These are phyloP conservation scores for Myotis pilosus DNA, from an alignment of 2,797 vertebrate species.

Conservation along the genomic window DNA sequence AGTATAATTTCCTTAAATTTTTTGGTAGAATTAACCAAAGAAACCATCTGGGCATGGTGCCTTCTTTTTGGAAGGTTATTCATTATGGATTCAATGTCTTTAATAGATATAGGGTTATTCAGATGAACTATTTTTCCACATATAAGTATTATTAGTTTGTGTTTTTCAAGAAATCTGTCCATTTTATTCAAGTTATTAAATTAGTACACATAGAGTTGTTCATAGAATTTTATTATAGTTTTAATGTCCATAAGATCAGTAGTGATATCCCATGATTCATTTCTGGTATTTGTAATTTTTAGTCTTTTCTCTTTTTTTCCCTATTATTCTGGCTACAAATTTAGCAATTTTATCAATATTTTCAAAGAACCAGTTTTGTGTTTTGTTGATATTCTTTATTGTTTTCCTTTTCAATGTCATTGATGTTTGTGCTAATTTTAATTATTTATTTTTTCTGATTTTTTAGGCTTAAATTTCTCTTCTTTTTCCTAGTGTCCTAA, in stretches of 20 bases:
- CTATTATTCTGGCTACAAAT: not conserved
- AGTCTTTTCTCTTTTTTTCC: too few species aligned
- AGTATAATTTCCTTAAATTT: conserved; percentile 16
- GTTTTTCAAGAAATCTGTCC: not conserved
- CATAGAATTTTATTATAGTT: not conserved
- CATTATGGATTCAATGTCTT: not conserved
- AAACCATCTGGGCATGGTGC: not conserved
- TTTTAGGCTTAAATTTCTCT: conserved; percentile 15
- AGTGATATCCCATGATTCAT: too few species aligned
- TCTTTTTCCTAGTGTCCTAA: not conserved
- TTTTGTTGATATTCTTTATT: conserved; percentile 21
- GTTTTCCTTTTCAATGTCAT: conserved; percentile 19
- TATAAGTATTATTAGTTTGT: too few species aligned
- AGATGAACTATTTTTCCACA: too few species aligned
- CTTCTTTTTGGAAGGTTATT: not conserved
- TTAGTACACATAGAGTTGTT: not conserved
- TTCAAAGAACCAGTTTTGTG: conserved; percentile 2
- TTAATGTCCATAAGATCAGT: too few species aligned
- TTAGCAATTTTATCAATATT: conserved; percentile 48
- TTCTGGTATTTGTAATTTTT: too few species aligned
- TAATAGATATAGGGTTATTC: too few species aligned
- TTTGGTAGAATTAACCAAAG: conserved; percentile 2
- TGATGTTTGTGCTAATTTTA: too few species aligned
- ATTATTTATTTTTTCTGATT: conserved; percentile 5
- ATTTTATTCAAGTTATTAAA: conserved; percentile 15